These are phyloP conservation scores for Pyxicephalus adspersus DNA, from an alignment of 2,113 vertebrate genomes.

Conservation along the genomic window DNA sequence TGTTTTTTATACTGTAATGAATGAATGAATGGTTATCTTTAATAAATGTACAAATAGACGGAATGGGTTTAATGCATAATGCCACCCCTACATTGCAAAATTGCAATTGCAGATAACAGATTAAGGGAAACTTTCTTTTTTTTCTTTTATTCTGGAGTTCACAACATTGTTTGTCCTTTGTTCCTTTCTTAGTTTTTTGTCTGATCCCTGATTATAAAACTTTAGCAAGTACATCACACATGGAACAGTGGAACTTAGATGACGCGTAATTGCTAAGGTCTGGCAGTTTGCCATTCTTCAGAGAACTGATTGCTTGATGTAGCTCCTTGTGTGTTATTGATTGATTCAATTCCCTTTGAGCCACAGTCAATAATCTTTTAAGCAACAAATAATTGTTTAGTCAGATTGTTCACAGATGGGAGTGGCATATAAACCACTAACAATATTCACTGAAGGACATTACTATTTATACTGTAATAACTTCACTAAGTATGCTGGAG, in stretches of 20 bases:
- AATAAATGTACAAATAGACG: no score
- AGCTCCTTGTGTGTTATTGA: constrained; percentile 10
- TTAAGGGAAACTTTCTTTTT: no score
- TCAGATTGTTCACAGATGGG: neutral
- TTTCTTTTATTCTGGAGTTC: neutral
- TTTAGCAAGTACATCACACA: neutral
- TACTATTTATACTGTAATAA: neutral
- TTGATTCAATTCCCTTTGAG: constrained; percentile 6
- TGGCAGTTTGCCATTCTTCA: neutral
- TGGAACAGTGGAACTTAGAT: neutral
- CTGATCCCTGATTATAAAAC: neutral
- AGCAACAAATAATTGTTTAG: constrained; percentile 24
- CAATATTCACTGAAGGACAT: neutral
- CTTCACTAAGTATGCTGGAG: no score
- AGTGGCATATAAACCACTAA: neutral
- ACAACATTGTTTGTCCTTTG: neutral
- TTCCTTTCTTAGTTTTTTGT: neutral
- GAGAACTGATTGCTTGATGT: neutral
- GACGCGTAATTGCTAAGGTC: neutral
- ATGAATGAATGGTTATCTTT: no score
- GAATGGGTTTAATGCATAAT: no score
- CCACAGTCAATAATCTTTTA: constrained; percentile 21
- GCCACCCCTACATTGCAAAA: no score
- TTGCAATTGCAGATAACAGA: no score
- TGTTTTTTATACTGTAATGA: no score